Conservation (phyloP, 2,888 invertebrate species). For the Tethea ocularis region DNA sequence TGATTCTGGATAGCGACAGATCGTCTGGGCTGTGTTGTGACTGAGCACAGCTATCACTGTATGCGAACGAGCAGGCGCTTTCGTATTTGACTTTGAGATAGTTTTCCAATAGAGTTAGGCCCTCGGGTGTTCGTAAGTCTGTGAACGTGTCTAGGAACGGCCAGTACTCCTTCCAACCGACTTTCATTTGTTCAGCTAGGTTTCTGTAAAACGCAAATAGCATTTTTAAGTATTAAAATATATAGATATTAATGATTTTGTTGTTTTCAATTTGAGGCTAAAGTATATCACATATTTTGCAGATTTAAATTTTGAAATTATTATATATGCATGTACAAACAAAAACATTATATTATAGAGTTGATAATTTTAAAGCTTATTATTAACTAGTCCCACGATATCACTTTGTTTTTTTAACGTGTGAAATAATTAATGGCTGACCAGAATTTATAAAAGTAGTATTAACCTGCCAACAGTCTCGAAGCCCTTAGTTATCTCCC, state of each 20-base stretch:
- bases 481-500: constrained; percentile 94
- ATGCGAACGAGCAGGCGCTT: constrained; percentile 66
- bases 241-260: not conserved
- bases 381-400: no score
- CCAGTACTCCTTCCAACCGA: constrained; percentile 97
- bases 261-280: no score
- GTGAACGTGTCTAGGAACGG: constrained; percentile 92
- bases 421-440: no score
- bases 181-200: constrained; percentile 87
- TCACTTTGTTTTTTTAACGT: no score
- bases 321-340: no score
- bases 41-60: constrained; percentile 63
- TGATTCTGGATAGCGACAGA: constrained; percentile 62
- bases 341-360: no score
- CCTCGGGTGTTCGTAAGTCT: constrained; percentile 89
- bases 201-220: constrained; percentile 67
- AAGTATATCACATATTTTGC: no score
- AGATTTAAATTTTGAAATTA: no score
- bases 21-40: constrained; percentile 55
- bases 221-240: not conserved
- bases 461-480: constrained; percentile 90
- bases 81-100: constrained; percentile 86
- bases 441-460: not conserved
- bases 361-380: no score
- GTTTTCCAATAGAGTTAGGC: constrained; percentile 89